Evolutionary conservation across 2,113 vertebrate species (phyloP), one percentile per base, ranked within the genome.

Genomic region (Recurvirostra avosetta): DNA sequence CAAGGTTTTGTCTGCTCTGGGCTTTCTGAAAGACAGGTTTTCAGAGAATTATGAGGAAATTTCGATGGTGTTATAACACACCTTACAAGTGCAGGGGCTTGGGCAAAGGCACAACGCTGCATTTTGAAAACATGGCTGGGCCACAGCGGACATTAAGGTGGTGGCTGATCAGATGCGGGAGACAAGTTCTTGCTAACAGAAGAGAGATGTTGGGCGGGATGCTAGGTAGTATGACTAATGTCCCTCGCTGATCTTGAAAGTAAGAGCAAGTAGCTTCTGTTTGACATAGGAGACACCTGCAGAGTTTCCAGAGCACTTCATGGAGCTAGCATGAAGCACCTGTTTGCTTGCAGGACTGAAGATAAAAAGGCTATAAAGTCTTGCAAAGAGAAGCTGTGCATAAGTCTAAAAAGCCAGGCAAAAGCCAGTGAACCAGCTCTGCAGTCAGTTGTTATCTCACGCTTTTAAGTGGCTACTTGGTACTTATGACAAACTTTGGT

Each of bases 81-180:
- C 26, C 13, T 61, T 47, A 67, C 22, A 83, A 94, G 53, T 43
- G 22, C 22, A 36, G 40, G 22, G 15, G 1, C 22, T 55, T 70
- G 26, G 29, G 8, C 18, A 40, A 92, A 75, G 36, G 18, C 41
- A 62, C 3, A 5, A 1, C 25, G 18, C 14, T 53, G 19, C 15
- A 27, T 58, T 73, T 77, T 7, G 29, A 45, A 68, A 76, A 56
- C 36, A 34, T 3, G 23, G 15, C 2, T 21, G 25, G 11, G 3
- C 9, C 38, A 45, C 8, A 30, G 12, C 0, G 5, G 12, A 30
- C 21, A 36, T 53, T n/a, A 26, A 66, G 6, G 8, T 0, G 4
- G 9, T 38, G 21, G 32, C 7, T 23, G 26, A 59, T n/a, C 19
- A 74, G 61, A 53, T 17, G 30, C 20, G 78, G 53, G 26, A 62